Conservation (phyloP, 2,797 vertebrate genomes). For the Gymnopithys bicolor region DNA sequence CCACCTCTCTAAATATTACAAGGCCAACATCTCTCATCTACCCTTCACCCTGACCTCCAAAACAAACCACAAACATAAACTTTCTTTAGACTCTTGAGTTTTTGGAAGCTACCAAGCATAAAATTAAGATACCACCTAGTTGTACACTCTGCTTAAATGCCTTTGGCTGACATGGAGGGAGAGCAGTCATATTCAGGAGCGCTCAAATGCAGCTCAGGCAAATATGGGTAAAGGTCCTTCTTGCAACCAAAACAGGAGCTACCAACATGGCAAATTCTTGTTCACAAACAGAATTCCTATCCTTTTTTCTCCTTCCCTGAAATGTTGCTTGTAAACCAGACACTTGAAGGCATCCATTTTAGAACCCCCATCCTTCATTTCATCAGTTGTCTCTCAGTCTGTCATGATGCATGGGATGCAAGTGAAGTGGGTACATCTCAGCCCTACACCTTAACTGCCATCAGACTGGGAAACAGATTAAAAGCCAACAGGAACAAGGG, state of each 20-base stretch:
- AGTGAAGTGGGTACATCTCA: neutral
- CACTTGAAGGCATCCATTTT: neutral
- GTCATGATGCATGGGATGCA: fast-evolving
- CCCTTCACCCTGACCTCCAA: neutral
- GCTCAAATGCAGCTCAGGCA: neutral
- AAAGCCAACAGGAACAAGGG: neutral
- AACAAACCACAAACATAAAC: neutral
- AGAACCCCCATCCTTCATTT: neutral
- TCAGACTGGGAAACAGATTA: neutral
- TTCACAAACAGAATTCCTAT: neutral
- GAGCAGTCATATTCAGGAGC: neutral
- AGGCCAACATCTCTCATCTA: neutral
- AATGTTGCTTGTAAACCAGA: neutral
- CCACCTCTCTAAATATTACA: neutral
- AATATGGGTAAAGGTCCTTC: neutral
- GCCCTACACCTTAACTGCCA: neutral
- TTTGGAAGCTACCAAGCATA: neutral
- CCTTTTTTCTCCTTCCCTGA: neutral
- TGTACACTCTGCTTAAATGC: neutral
- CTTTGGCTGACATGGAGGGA: neutral
- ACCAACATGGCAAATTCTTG: neutral
- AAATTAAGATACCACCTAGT: neutral
- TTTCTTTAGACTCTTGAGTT: neutral
- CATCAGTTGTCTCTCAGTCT: neutral
- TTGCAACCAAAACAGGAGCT: neutral